Evolutionary conservation across 2,797 vertebrate species (phyloP).

Genomic region (Darevskia mixta): DNA sequence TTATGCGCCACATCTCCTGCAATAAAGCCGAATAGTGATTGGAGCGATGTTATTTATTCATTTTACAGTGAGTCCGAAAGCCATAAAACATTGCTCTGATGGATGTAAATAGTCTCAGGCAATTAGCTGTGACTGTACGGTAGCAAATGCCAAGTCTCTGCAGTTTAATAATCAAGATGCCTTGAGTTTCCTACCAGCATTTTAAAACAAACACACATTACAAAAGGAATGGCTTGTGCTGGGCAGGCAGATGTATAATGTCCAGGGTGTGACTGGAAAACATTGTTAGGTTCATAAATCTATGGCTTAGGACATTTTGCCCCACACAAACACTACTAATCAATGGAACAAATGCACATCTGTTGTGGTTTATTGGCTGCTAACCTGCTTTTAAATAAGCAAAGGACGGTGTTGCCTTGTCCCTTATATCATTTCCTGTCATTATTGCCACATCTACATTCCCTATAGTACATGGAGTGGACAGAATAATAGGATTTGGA

Average conservation of each 20-base stretch:
- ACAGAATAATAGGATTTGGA: background rate
- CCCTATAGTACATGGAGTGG: background rate
- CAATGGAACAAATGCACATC: background rate
- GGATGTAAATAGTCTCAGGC: constrained; percentile 75
- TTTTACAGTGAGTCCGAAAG: constrained; percentile 71
- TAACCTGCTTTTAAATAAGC: constrained; percentile 33
- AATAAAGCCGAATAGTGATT: constrained; percentile 72
- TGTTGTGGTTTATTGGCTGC: background rate
- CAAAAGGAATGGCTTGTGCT: background rate
- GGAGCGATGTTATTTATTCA: constrained; percentile 73
- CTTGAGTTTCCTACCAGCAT: constrained; percentile 63
- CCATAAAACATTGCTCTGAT: constrained; percentile 71
- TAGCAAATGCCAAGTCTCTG: constrained; percentile 74
- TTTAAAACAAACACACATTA: constrained; percentile 1
- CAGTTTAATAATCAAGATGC: constrained; percentile 76
- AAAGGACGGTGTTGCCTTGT: background rate
- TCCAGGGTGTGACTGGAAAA: constrained; percentile 27
- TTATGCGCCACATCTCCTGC: constrained; percentile 60
- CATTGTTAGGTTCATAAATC: constrained; percentile 43
- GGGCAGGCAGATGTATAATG: constrained; percentile 51
- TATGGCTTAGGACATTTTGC: background rate
- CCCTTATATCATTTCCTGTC: background rate
- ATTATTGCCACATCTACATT: constrained; percentile 5
- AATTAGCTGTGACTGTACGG: constrained; percentile 73
- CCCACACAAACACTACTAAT: constrained; percentile 23